Evolutionary conservation across 2,113 vertebrate species (phyloP), one percentile per base, ranked within the genome.

Genomic region (Cynopterus brachyotis): DNA sequence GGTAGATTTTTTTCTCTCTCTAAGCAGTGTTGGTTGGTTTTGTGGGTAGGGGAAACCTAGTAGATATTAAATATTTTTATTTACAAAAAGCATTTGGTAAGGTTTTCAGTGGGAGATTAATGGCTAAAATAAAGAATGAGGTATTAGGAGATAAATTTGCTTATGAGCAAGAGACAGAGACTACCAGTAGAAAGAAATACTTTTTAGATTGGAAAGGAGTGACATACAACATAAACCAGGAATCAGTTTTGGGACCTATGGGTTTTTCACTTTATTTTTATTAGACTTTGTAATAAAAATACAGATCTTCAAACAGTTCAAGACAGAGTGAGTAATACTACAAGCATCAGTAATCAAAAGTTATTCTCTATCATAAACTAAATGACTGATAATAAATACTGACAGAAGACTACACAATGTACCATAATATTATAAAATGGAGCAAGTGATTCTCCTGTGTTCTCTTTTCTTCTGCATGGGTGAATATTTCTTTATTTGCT

Each of bases 301-400:
- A 98, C 97, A 97, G 95, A 95, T 97, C 96, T 96, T 97, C 97
- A 96, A 98, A 97, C 87, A 97, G 96, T 94, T 94, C 88, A 96
- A 96, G 97, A 98, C 97, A 97, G 97, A 95, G 97, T 97, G 96
- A 97, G 88, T 96, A 97, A 98, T 98, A 95, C 95, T 97, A 91
- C 84, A 96, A 96, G 96, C 97, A 96, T 97, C 97, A 92, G 97
- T 97, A 98, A 97, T 98, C 97, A 97, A 97, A 97, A 98, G 97
- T 98, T 97, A 98, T 98, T 97, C 96, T 96, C 88, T 45, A 87
- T 97, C 97, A 94, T 98, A 98, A 98, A 98, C 92, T 97, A 97
- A 98, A 98, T 97, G 97, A 96, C 94, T 98, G 96, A 97, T 97
- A 96, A 97, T 98, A 97, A 98, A 97, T 97, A 97, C 97, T 92